Base-by-base conservation (phyloP, 2,888 invertebrate species). In the Leptogaster cylindrica region DNA sequence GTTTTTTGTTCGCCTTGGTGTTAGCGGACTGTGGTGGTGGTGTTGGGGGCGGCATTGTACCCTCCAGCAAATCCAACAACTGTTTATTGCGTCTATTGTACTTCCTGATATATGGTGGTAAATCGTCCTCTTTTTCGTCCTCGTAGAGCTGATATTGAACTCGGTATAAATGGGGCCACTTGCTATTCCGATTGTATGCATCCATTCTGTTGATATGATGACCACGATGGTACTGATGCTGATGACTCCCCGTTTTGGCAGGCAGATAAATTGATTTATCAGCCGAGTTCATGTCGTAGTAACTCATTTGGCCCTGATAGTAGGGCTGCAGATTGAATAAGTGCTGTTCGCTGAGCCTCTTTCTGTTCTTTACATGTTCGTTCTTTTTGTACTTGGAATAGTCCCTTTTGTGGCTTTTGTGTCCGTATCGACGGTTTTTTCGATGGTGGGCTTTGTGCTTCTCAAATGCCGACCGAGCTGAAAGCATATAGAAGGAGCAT, bases 91-190 rank as follows among this genome's bases (percentile, higher is more conserved):
- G 76, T 6, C 79, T 74, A 70, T 78, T 78, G 64, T 78, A 80
- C 39, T 80, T 80, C 67, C 78, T 79, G 44, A 80, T 79, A 46
- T 80, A 80, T 1, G 80, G 80, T 44, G 80, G 80, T 52, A 80
- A 70, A 68, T 78, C 74, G n/a, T 77, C 76, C 27, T 77, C 76
- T n/a, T 73, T 74, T 44, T 74, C 73, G 23, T 75, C 71, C 14
- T 77, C 76, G 10, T 77, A 70, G n/a, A 76, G 71, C 69, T 79
- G 78, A 23, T 77, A 77, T 52, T 79, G 78, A 1, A 80, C 76
- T 18, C 77, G 75, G 3, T 77, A 77, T 70, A 80, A 73, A 72
- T 80, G 79, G 7, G 80, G 80, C 79, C 80, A 80, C 69, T 80
- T 80, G 69, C 77, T 77, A 39, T 77, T 78, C 65, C 78, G 78